Evolutionary conservation across 35 echinoderm and acorn worm species (phyloP), one percentile per base, ranked within the genome.

Genomic region (Eucidaris tribuloides): DNA sequence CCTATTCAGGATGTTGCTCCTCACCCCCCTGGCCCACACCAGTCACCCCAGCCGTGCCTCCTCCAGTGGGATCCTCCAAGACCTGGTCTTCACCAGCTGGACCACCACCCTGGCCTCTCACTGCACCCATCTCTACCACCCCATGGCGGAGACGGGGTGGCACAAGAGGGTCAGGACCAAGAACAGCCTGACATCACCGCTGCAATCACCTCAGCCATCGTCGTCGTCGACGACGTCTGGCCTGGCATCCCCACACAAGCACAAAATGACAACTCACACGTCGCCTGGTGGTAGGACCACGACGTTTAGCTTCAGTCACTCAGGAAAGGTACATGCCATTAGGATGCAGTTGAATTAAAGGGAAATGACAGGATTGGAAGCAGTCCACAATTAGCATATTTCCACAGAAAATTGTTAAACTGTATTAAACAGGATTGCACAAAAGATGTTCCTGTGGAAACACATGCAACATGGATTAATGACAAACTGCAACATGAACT

Each of bases 131-230:
- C 61, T 56, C 37, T 79, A 77, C 42, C 84, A 99, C 72, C 89
- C 59, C 64, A 99, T 99, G 90, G 66, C 86, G 24, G 96, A 99
- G 83, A 93, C 91, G 2, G 76, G 43, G 6, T 99, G 96, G 96
- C 96, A 99, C 66, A 83, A 83, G 23, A 81, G 81, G 36, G 79
- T 99, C 23, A 62, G 94, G 13, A 88, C 71, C 41, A 83, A 77
- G 46, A 85, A 85, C 34, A 52, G 38, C 11, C 34, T 35, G 38
- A 38, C 48, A 52, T 22, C 68, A n/a, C 25, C 20, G 19, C 68
- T 74, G 2, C 44, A 33, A 74, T 74, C 68, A n/a, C 68, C 68
- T 7, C 68, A 41, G 3, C 9, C n/a, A n/a, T 74, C 68, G 9
- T 74, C 68, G 0, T 74, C 68, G 44, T 44, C 68, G 11, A 42